phyloP scores from a whole-genome alignment of 1,140 invertebrate species.

The Meloidogyne chitwoodi region DNA sequence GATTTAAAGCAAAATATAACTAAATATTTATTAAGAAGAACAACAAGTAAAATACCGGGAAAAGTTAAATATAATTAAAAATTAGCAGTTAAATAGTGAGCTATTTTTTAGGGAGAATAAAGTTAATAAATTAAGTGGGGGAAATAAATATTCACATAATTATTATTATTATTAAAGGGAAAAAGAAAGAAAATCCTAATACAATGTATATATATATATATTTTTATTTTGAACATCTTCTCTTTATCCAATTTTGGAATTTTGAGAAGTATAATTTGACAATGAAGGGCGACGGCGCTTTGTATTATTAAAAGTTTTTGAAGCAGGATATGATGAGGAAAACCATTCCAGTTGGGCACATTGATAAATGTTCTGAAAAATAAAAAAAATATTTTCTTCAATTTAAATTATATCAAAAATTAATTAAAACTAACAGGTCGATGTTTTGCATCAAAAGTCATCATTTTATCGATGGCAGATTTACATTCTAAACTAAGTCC shows the following conservation, averaged over 20 bases:
- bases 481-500: conserved; percentile 17
- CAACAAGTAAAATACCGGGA: no score
- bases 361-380: conserved; percentile 7
- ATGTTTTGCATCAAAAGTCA: conserved; percentile 30
- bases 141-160: not conserved
- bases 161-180: no score
- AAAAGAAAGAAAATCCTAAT: not conserved
- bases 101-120: no score
- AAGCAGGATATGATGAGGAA: not conserved
- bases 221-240: not conserved
- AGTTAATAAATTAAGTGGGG: not conserved
- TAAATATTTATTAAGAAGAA: no score
- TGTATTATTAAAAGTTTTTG: not conserved
- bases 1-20: no score
- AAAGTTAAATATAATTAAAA: no score
- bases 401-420: no score
- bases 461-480: conserved; percentile 20
- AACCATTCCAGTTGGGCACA: conserved; percentile 13
- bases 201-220: no score
- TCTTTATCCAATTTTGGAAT: not conserved
- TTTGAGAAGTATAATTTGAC: not conserved
- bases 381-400: not conserved
- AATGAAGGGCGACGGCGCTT: not conserved
- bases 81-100: no score
- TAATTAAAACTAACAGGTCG: conserved; percentile 16